phyloP scores from a whole-genome alignment of 2,113 vertebrate species.

The Otolemur garnettii region DNA sequence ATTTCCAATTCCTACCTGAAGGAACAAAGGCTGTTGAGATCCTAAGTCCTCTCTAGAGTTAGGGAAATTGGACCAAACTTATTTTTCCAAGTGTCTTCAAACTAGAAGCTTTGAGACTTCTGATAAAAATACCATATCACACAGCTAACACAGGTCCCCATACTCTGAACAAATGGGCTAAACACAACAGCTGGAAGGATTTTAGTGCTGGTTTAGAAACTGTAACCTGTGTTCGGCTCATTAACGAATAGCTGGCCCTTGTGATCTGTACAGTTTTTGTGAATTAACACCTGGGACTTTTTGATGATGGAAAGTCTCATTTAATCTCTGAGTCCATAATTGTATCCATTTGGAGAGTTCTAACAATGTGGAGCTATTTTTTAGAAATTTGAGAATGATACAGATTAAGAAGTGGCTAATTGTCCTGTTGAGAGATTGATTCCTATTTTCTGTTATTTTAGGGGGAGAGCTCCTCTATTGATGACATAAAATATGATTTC shows the following conservation, averaged over 20 bases:
- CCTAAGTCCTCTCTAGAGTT: not conserved
- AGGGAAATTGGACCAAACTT: conserved; percentile 14
- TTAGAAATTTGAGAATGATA: not conserved
- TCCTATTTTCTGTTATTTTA: conserved; percentile 40
- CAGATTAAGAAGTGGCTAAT: conserved; percentile 40
- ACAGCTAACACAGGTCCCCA: not conserved
- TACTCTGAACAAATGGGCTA: not conserved
- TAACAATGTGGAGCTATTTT: not conserved
- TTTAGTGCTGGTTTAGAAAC: not conserved
- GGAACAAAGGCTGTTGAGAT: not conserved
- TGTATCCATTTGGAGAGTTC: not conserved
- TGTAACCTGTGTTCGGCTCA: not conserved
- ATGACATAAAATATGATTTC: conserved; percentile 62
- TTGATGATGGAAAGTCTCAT: not conserved
- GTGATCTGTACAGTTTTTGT: not conserved
- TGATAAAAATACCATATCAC: not conserved
- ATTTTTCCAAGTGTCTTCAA: not conserved
- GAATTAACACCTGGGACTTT: not conserved
- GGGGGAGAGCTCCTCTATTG: conserved; percentile 15
- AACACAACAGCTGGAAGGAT: not conserved
- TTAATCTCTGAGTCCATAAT: not conserved
- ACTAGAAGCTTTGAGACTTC: not conserved
- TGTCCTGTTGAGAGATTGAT: not conserved
- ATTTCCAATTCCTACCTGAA: conserved; percentile 27
- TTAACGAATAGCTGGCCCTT: not conserved